Evolutionary conservation across 2,113 vertebrate genomes (phyloP), one percentile per base, ranked within the genome.

Genomic region (Gobiocypris rarus): DNA sequence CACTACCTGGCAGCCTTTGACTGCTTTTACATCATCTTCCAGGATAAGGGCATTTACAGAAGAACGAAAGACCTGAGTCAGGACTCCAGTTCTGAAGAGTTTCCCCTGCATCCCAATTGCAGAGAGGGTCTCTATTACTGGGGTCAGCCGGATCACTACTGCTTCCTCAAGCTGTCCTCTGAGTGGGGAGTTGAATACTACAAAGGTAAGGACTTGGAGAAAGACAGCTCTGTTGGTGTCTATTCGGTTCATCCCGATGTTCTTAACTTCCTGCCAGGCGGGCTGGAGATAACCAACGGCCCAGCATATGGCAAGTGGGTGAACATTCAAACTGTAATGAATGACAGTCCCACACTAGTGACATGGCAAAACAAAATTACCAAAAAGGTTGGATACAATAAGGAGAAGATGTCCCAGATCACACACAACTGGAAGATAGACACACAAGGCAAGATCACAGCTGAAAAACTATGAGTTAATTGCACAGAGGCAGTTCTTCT

Each of bases 51-150:
- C 14, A 9, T 4, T 9, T 81, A 50, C 45, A 24, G 41, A 26
- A 15, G 17, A 81, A 81, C 61, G 5, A 11, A 0, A 4, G 24
- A 67, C 59, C 7, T 81, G 43, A 28, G 1, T 41, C 2, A 0
- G 1, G 28, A 79, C n/a, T 24, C 8, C 0, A 1, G 17, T 15
- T 56, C 31, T n/a, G 56, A 0, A 6, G 76, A 79, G 26, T 43
- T 1, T 34, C 5, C 22, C 0, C 76, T 79, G 38, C 76, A 45
- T n/a, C 13, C 31, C 15, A 63, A 63, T 4, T 31, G 59, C 38
- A 80, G n/a, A 3, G 7, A 65, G 19, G 78, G 78, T 15, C 43
- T 81, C 24, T 81, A 81, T 48, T 81, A 67, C 78, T 81, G 78
- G 78, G 78, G 78, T 15, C 26, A 13, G 4, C 5, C 1, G 7